Percentiles rank a stretch among this genome's conserved stretches.
These are phyloP conservation scores for Volucella inanis DNA, from an alignment of 2,888 invertebrate species.

Conservation along the genomic window DNA sequence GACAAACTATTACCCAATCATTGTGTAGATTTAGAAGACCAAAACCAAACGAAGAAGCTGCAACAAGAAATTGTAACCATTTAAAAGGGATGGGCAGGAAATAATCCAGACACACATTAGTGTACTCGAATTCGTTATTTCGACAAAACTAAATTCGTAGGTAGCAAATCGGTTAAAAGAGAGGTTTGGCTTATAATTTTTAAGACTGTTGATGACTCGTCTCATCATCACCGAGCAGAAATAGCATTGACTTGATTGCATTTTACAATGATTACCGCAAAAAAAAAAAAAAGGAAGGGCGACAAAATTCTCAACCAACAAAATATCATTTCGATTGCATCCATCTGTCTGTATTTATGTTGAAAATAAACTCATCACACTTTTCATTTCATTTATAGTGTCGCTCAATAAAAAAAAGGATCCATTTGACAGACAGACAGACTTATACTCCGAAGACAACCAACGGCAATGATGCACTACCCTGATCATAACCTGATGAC, in stretches of 20 bases:
- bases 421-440: not conserved
- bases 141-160: slow-evolving; percentile 51
- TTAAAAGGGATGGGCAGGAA: slow-evolving; percentile 73
- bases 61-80: slow-evolving; percentile 20
- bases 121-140: slow-evolving; percentile 23
- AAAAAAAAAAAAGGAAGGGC: slow-evolving; percentile 10
- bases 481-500: slow-evolving; percentile 16
- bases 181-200: slow-evolving; percentile 58
- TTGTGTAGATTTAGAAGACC: not conserved
- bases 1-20: slow-evolving; percentile 54
- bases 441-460: slow-evolving; percentile 3
- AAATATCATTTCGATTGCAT: slow-evolving; percentile 54
- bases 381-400: slow-evolving; percentile 30
- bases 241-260: too few species aligned
- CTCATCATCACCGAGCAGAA: not conserved
- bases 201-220: slow-evolving; percentile 51
- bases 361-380: slow-evolving; percentile 69
- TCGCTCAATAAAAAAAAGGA: slow-evolving; percentile 36
- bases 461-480: slow-evolving; percentile 35
- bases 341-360: slow-evolving; percentile 69
- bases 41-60: not conserved
- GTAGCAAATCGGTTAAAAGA: slow-evolving; percentile 27
- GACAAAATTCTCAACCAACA: slow-evolving; percentile 26
- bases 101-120: slow-evolving; percentile 72
- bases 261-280: slow-evolving; percentile 25